Percentiles rank a stretch among this genome's conserved stretches.
Evolutionary conservation across 2,113 vertebrate species (phyloP).

Genomic region (Todiramphus saurophagus): DNA sequence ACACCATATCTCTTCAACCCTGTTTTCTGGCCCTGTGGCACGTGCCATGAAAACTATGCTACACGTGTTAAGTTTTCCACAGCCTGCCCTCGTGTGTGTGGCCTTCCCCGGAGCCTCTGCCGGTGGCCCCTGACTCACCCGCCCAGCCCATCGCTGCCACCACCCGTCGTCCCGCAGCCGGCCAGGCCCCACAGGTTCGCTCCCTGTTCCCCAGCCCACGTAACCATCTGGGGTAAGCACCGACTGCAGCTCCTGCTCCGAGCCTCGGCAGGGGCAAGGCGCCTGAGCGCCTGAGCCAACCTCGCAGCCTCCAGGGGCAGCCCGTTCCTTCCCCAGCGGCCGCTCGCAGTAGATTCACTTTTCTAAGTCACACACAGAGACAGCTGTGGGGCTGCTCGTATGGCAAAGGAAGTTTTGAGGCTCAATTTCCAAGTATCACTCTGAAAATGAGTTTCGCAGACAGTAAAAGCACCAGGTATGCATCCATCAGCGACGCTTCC

Average conservation of each 20-base stretch:
- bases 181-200: neutral
- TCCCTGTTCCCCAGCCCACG: neutral
- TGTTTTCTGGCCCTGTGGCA: neutral
- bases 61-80: neutral
- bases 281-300: neutral
- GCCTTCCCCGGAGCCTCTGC: neutral
- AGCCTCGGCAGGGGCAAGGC: neutral
- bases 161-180: neutral
- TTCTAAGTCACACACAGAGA: neutral
- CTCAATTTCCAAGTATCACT: neutral
- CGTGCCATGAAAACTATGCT: neutral
- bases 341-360: neutral
- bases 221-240: neutral
- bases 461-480: neutral
- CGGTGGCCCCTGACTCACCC: neutral
- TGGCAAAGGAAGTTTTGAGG: slow-evolving; percentile 20
- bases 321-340: neutral
- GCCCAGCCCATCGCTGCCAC: neutral
- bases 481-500: neutral
- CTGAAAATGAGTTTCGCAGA: neutral
- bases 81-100: neutral
- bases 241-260: neutral
- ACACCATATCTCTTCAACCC: neutral
- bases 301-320: neutral
- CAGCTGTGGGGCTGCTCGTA: neutral